phyloP scores from a whole-genome alignment of 1,140 invertebrate species.

The Aplysia californica region DNA sequence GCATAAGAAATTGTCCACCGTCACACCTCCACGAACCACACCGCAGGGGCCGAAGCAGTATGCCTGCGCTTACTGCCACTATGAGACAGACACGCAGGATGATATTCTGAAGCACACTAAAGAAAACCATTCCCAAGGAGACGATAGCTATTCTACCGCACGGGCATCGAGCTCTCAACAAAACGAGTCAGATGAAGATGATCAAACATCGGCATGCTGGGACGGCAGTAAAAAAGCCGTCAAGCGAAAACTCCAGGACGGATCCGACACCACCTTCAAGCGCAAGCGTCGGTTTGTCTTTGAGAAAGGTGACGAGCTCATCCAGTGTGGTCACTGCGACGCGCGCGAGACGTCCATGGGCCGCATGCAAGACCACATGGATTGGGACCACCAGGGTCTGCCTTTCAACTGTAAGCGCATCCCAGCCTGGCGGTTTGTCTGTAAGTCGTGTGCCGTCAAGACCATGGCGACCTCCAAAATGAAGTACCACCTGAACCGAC shows the following conservation, averaged over 20 bases:
- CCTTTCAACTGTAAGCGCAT: conserved; percentile 19
- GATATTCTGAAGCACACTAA: conserved; percentile 37
- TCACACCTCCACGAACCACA: not conserved
- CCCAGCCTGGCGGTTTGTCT: conserved; percentile 37
- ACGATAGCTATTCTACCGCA: not conserved
- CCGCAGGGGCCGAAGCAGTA: conserved; percentile 28
- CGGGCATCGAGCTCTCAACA: too few relatives aligned
- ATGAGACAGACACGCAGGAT: conserved; percentile 36
- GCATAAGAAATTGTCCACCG: not conserved
- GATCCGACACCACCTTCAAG: not conserved
- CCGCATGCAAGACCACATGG: conserved; percentile 29
- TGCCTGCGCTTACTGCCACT: conserved; percentile 42
- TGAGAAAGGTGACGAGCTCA: conserved; percentile 26
- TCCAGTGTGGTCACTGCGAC: conserved; percentile 34
- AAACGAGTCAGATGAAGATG: too few relatives aligned
- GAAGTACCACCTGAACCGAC: conserved; percentile 40
- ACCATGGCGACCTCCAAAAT: conserved; percentile 40
- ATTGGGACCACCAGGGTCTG: conserved; percentile 19
- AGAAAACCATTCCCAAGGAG: conserved; percentile 27
- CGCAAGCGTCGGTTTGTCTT: conserved; percentile 12
- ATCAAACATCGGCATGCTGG: conserved; percentile 25
- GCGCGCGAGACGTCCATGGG: conserved; percentile 23
- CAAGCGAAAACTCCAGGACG: not conserved
- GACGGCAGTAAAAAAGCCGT: conserved; percentile 27
- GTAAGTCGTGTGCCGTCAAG: conserved; percentile 35